Base-by-base conservation (phyloP, 2,888 invertebrate genomes). In the Rhopalosiphum nymphaeae region DNA sequence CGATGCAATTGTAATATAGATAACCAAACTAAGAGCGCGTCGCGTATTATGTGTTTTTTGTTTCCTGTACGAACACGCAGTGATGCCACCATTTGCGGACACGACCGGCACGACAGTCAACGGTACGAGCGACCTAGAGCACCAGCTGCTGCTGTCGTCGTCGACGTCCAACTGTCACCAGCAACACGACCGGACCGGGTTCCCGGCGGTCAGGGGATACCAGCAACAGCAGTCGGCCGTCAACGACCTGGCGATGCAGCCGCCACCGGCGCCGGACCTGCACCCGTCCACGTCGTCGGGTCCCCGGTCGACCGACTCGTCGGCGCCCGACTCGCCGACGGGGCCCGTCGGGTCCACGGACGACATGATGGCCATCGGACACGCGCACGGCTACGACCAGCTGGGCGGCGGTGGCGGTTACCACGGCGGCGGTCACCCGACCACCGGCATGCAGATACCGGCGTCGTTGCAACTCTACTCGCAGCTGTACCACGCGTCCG, bases 221-320 rank as follows among this genome's bases (percentile, higher is more conserved):
- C 57, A 92, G 44, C 90, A 91, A 36, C 92, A 92, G 21, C 67
- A 97, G 96, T 95, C 97, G 95, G 96, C 96, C 3, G 93, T 90
- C 11, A 86, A 94, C 85, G 90, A 85, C 7, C 90, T 86, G 29
- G 49, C 36, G 42, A 85, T 86, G 93, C n/a, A 57, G 57, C 86
- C 92, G 21, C 61, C 90, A 11, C 42, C 86, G 78, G 42, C 93
- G 26, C 9, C 61, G 42, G 93, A 94, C 53, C 9, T 94, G 89
- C 93, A 90, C 11, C 93, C 93, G 57, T 90, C 93, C 16, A 90
- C 86, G 61, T 90, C 93, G 7, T 94, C 93, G 44, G 97, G 97
- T 4, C 98, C 98, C 0, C 96, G 98, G 86, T 98, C 98, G 29
- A 96, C 98, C 95, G 98, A 97, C 95, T 98, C 98, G 84, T 98